These are phyloP conservation scores for Squalus acanthias DNA, from an alignment of 2,797 vertebrate species.

Conservation along the genomic window DNA sequence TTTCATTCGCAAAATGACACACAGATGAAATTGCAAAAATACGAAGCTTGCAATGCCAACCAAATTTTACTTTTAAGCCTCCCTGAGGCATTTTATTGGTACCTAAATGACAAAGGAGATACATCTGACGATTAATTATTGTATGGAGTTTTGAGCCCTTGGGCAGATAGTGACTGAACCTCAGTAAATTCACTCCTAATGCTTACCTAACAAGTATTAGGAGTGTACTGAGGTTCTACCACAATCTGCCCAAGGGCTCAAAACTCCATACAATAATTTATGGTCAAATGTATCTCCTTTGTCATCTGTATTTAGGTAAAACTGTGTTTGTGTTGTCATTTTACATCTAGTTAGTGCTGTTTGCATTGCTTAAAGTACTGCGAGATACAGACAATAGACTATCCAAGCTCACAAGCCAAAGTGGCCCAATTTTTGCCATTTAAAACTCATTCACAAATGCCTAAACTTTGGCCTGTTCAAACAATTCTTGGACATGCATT, in stretches of 20 bases:
- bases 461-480: not conserved
- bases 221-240: not conserved
- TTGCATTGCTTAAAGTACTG: not conserved
- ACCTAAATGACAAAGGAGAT: not conserved
- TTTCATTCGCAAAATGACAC: not conserved
- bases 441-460: not conserved
- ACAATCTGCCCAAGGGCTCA: not conserved
- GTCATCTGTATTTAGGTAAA: no score
- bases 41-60: not conserved
- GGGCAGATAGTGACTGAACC: not conserved
- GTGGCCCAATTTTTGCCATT: not conserved
- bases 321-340: not conserved
- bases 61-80: not conserved
- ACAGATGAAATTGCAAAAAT: not conserved
- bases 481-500: not conserved
- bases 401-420: not conserved
- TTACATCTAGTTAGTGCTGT: not conserved
- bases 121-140: not conserved
- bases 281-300: no score
- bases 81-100: not conserved
- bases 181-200: not conserved
- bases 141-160: not conserved
- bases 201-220: not conserved
- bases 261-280: not conserved
- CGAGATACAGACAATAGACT: not conserved